Evolutionary conservation across 2,888 invertebrate genomes (phyloP), one percentile per base, ranked within the genome.

Genomic region (Apamea crenata): DNA sequence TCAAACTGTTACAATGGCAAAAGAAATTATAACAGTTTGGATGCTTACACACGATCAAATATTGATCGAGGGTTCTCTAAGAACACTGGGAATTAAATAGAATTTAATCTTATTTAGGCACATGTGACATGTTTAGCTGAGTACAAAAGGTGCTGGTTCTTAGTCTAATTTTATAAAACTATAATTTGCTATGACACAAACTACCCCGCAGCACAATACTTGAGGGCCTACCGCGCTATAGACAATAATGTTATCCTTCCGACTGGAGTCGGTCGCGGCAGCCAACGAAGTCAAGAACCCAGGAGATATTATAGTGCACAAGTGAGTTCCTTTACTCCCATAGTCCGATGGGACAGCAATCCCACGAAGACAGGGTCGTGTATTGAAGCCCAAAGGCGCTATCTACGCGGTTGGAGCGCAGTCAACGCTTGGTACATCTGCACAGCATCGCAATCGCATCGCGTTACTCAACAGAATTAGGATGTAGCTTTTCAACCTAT

Each of bases 1-100:
- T 56, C 71, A 56, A 77, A 79, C 74, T 79, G 40, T 63, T 67
- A 68, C 76, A 50, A 68, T 66, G 10, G 53, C 25, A n/a, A 70
- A 53, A 44, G 29, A n/a, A n/a, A n/a, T n/a, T n/a, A n/a, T n/a
- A n/a, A n/a, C n/a, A n/a, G n/a, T n/a, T n/a, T n/a, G n/a, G n/a
- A 40, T 72, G 40, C 40, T 44, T 44, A 63, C 29, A 40, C 21
- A 21, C 21, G 14, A 25, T 25, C 25, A 36, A n/a, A 53, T 56
- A 56, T 70, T 53, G 25, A n/a, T 36, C 16, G 36, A 70, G 18
- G 50, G 25, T 69, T 53, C 25, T 50, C 21, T 14, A 63, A 44
- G 14, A 44, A 73, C 44, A 32, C 25, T 40, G 61, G 61, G 21
- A 29, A 40, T 61, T 21, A n/a, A 59, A 40, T 61, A 40, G 21